Evolutionary conservation across 2,888 invertebrate genomes (phyloP).

Genomic region (Cantharis nigra): DNA sequence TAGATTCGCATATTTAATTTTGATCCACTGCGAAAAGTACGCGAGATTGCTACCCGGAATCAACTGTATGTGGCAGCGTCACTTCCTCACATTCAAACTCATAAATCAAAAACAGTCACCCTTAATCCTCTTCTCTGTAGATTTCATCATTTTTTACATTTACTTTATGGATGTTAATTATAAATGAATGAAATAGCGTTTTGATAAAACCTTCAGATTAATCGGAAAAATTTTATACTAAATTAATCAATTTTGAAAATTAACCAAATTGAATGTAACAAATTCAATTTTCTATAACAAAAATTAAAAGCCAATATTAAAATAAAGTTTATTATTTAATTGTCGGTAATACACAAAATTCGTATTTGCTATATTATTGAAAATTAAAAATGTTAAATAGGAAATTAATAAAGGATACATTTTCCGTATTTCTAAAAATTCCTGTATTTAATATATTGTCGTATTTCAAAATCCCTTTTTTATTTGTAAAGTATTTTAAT

Average conservation of each 20-base stretch:
- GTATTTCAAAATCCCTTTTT: too few relatives aligned
- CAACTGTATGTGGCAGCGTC: conserved; percentile 44
- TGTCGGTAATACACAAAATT: too few relatives aligned
- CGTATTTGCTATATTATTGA: too few relatives aligned
- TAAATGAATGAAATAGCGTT: conserved; percentile 53
- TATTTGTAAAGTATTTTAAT: too few relatives aligned
- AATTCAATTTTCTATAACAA: too few relatives aligned
- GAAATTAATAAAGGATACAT: too few relatives aligned
- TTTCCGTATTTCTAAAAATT: too few relatives aligned
- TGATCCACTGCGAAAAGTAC: conserved; percentile 43
- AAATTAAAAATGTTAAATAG: too few relatives aligned
- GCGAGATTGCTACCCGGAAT: conserved; percentile 38
- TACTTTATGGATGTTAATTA: conserved; percentile 51
- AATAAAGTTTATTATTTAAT: too few relatives aligned
- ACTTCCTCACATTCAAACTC: conserved; percentile 49
- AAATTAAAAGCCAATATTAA: too few relatives aligned
- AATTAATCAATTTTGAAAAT: not conserved
- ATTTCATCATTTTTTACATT: conserved; percentile 47
- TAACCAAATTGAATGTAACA: too few relatives aligned
- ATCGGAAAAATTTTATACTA: not conserved
- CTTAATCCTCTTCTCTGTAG: conserved; percentile 51
- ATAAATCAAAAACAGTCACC: conserved; percentile 56
- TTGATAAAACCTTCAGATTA: conserved; percentile 32
- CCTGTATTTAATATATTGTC: too few relatives aligned
- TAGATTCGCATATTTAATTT: conserved; percentile 57